Percentiles rank a stretch among this genome's conserved stretches.
Conservation (phyloP, 2,797 vertebrate genomes). For the Ctenopoma multispine region DNA sequence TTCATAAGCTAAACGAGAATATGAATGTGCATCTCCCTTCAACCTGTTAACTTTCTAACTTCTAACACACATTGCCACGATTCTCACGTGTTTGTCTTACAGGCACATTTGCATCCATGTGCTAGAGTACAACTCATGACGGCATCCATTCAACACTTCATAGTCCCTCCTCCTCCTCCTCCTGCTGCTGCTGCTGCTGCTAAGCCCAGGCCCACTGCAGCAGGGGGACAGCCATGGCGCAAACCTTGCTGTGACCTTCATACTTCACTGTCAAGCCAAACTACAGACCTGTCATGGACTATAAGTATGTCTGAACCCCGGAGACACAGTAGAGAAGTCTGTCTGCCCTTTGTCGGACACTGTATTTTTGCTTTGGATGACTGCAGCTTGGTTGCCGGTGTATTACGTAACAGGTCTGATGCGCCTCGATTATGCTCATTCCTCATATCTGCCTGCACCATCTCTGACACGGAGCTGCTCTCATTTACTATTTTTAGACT, state of each 20-base stretch:
- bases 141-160: conserved; percentile 54
- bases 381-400: conserved; percentile 20
- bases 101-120: conserved; percentile 34
- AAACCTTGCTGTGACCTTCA: conserved; percentile 84
- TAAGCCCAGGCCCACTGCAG: conserved; percentile 55
- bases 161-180: conserved; percentile 33
- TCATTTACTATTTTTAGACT: conserved; percentile 15
- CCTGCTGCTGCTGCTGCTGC: conserved; percentile 4
- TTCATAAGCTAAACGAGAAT: not conserved
- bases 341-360: not conserved
- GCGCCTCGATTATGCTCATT: conserved; percentile 7
- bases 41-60: conserved; percentile 4
- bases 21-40: not conserved
- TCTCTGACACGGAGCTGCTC: conserved; percentile 30
- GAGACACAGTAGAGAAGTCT: not conserved
- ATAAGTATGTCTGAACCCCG: not conserved
- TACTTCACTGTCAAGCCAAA: conserved; percentile 24
- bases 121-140: conserved; percentile 41
- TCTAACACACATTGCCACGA: not conserved
- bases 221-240: conserved; percentile 36
- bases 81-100: conserved; percentile 4
- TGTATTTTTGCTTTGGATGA: not conserved
- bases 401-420: conserved; percentile 61
- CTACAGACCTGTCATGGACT: not conserved
- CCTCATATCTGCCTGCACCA: conserved; percentile 45